Conservation (phyloP, 92 coral and sea anemone genomes). For the Hydrozoanthus gracilis region DNA sequence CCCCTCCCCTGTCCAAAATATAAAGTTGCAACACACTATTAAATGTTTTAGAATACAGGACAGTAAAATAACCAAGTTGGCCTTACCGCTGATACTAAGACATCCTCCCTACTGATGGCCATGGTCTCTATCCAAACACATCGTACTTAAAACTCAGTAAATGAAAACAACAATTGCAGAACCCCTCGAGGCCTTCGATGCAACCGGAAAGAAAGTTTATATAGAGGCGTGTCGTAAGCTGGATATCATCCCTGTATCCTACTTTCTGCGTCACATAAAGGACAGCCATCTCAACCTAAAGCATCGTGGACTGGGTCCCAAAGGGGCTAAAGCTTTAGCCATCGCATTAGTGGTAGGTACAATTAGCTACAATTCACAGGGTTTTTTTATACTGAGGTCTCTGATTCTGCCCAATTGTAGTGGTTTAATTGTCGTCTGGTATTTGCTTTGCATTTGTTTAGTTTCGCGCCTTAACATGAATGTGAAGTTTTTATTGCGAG, state of each 20-base stretch:
- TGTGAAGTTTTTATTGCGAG: too few relatives aligned
- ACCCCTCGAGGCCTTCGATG: constrained; percentile 68
- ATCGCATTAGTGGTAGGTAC: constrained; percentile 84
- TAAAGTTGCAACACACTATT: too few relatives aligned
- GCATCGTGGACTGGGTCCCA: constrained; percentile 89
- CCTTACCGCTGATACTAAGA: too few relatives aligned
- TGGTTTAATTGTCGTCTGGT: too few relatives aligned
- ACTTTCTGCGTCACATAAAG: constrained; percentile 85
- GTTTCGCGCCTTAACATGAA: too few relatives aligned
- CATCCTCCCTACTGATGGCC: neutral
- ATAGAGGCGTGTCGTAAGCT: constrained; percentile 72
- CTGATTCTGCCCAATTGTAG: too few relatives aligned
- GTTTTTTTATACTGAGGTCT: neutral
- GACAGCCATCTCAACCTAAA: constrained; percentile 69
- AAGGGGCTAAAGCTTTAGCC: constrained; percentile 88
- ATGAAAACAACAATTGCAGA: constrained; percentile 49
- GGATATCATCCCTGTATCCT: constrained; percentile 92
- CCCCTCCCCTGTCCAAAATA: too few relatives aligned
- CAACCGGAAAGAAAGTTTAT: constrained; percentile 84
- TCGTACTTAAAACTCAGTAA: too few relatives aligned
- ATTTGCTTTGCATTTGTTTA: too few relatives aligned
- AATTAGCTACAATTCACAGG: constrained; percentile 18
- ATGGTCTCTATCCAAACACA: neutral
- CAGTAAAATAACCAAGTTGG: too few relatives aligned
- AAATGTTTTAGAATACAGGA: too few relatives aligned